Percentiles rank a stretch among this genome's conserved stretches.
Evolutionary conservation across 2,888 invertebrate genomes (phyloP).

Genomic region (Drosophila kanekoi): DNA sequence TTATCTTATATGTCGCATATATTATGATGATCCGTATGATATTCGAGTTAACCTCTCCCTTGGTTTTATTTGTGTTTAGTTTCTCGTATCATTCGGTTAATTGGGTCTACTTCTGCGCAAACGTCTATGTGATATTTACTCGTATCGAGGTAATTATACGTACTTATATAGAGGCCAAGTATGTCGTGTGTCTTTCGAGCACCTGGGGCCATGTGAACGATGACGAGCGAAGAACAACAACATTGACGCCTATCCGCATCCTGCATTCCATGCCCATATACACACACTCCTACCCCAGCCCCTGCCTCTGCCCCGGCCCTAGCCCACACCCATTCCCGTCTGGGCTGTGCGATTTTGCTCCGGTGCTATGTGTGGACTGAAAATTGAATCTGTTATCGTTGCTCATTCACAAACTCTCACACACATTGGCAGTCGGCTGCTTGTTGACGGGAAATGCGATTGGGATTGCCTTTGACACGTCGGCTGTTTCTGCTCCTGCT

Average conservation of each 20-base stretch:
- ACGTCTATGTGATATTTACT: slow-evolving; percentile 16
- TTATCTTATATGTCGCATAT: no score
- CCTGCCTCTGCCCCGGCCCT: background rate
- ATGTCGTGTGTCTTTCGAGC: slow-evolving; percentile 31
- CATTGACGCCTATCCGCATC: slow-evolving; percentile 61
- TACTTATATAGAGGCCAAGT: slow-evolving; percentile 30
- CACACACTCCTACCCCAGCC: background rate
- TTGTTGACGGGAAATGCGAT: slow-evolving; percentile 62
- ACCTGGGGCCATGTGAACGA: slow-evolving; percentile 60
- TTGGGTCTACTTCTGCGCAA: slow-evolving; percentile 3
- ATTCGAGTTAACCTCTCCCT: no score
- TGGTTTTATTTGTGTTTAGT: background rate
- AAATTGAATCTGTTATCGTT: slow-evolving; percentile 62
- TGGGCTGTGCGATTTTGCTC: slow-evolving; percentile 1
- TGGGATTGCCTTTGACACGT: slow-evolving; percentile 76
- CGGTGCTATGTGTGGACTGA: slow-evolving; percentile 22
- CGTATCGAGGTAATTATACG: slow-evolving; percentile 32
- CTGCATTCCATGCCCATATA: slow-evolving; percentile 37
- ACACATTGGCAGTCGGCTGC: slow-evolving; percentile 28
- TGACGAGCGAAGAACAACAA: slow-evolving; percentile 57
- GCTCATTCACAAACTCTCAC: slow-evolving; percentile 41
- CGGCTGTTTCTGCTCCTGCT: slow-evolving; percentile 43
- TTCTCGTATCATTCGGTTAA: background rate
- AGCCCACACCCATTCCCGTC: background rate
- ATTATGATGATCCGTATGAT: no score